Evolutionary conservation across 1,140 invertebrate species (phyloP), one percentile per base, ranked within the genome.

Genomic region (Bilobella aurantiaca): DNA sequence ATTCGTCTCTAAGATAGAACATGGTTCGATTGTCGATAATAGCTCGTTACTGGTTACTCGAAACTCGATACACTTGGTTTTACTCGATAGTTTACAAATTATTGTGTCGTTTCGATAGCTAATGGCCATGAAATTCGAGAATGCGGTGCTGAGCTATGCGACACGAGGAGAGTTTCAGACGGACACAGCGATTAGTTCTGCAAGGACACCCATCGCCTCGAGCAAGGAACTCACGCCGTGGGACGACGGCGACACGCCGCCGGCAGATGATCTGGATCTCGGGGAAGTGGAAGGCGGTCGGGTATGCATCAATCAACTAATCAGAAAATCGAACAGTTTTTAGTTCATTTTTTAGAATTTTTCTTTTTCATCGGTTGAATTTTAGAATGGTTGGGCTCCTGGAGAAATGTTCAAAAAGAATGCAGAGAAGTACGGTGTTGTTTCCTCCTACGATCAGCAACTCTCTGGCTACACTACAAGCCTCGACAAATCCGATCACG

Each of bases 331-430:
- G n/a, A n/a, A n/a, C n/a, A n/a, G n/a, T n/a, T n/a, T 30, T 5
- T 30, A 30, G 25, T 14, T 69, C 57, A 32, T 29, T 53, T 57
- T 32, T 70, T 0, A 30, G 25, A 63, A 42, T n/a, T n/a, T n/a
- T n/a, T n/a, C n/a, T n/a, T n/a, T n/a, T n/a, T n/a, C n/a, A n/a
- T n/a, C n/a, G 28, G 28, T 42, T 56, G 23, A 27, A 68, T 34
- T 25, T 8, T 29, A 58, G 57, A 95, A 95, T 82, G 93, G 93
- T 64, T 96, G 93, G 93, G 90, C 93, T 82, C 86, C 86, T 0
- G 85, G 90, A 76, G 93, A 96, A 68, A 96, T 96, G 93, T 96
- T 96, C 78, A 81, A 85, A 59, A 91, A 87, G 75, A 96, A 96
- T 79, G 91, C 93, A 77, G 85, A 89, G 79, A 78, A 87, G 62